Evolutionary conservation across 2,888 invertebrate species (phyloP).

Genomic region (Rhaphigaster nebulosa): DNA sequence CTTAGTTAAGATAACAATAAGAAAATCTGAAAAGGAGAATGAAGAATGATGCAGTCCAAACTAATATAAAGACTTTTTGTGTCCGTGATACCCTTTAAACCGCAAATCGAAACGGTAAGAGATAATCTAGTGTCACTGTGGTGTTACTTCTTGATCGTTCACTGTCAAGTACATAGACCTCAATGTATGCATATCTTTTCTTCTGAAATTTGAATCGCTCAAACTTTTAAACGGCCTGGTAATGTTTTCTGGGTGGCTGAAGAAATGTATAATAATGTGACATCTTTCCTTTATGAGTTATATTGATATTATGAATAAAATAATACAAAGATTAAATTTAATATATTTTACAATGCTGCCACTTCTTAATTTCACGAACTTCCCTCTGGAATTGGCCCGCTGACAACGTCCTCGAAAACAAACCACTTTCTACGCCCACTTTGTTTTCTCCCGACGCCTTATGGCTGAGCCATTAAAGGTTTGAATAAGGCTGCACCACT

Average conservation of each 20-base stretch:
- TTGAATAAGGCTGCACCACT: neutral
- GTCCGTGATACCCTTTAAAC: neutral
- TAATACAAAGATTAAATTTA: neutral
- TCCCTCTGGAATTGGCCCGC: neutral
- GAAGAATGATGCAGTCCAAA: neutral
- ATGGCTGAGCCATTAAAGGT: conserved; percentile 17
- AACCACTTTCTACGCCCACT: conserved; percentile 49
- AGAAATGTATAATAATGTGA: neutral
- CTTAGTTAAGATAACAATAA: neutral
- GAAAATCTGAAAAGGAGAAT: neutral
- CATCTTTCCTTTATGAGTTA: neutral
- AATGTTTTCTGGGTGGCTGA: too few relatives aligned
- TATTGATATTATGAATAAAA: neutral
- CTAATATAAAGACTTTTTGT: neutral
- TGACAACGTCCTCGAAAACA: conserved; percentile 42
- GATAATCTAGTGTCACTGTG: neutral
- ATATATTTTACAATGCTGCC: neutral
- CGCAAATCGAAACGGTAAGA: neutral
- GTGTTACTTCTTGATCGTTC: neutral
- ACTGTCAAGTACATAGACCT: neutral
- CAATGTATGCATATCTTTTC: neutral
- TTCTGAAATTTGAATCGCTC: too few relatives aligned
- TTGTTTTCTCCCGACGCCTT: conserved; percentile 46
- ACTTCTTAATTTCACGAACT: neutral
- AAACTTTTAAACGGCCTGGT: too few relatives aligned